Percentiles rank a stretch among this genome's conserved stretches.
phyloP scores from a whole-genome alignment of 2,888 invertebrate genomes.

The Drosophila borealis region DNA sequence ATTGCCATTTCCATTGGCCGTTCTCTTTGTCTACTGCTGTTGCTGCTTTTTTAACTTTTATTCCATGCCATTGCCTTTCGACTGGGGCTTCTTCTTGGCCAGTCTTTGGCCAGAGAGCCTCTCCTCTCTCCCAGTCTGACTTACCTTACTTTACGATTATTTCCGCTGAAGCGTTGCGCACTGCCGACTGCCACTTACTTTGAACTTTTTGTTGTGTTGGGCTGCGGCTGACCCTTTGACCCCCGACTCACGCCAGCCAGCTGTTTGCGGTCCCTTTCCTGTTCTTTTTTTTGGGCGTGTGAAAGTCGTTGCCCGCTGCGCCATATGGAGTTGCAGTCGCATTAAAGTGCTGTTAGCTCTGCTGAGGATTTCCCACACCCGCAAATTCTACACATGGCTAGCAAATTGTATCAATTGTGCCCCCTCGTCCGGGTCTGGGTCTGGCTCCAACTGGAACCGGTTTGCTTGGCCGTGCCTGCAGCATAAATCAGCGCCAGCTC shows the following conservation, averaged over 20 bases:
- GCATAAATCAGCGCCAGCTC: conserved; percentile 58
- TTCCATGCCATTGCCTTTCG: conserved; percentile 64
- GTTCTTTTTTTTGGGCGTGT: conserved; percentile 60
- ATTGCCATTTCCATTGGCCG: conserved; percentile 55
- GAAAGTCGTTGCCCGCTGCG: conserved; percentile 57
- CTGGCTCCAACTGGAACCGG: conserved; percentile 52
- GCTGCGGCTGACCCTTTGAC: conserved; percentile 45
- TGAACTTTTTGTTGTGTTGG: conserved; percentile 56
- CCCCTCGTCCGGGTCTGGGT: conserved; percentile 23
- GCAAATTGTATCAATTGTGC: conserved; percentile 75
- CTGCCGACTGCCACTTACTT: conserved; percentile 69
- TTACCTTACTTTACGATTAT: conserved; percentile 78
- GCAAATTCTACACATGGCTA: conserved; percentile 49
- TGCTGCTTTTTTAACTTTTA: conserved; percentile 70
- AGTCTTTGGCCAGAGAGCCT: background rate
- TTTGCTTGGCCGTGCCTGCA: conserved; percentile 36
- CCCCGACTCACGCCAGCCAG: background rate
- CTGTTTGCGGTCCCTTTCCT: conserved; percentile 21
- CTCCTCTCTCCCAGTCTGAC: background rate
- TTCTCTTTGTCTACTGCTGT: conserved; percentile 32
- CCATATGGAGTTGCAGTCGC: conserved; percentile 36
- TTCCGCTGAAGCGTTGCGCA: conserved; percentile 76
- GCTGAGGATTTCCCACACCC: conserved; percentile 56
- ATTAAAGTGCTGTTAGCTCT: conserved; percentile 26
- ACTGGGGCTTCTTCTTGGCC: conserved; percentile 32